A percentile compares a stretch with the other conserved stretches of the same genome.
phyloP scores from a whole-genome alignment of 2,797 vertebrate species.

The Peromyscus aztecus region DNA sequence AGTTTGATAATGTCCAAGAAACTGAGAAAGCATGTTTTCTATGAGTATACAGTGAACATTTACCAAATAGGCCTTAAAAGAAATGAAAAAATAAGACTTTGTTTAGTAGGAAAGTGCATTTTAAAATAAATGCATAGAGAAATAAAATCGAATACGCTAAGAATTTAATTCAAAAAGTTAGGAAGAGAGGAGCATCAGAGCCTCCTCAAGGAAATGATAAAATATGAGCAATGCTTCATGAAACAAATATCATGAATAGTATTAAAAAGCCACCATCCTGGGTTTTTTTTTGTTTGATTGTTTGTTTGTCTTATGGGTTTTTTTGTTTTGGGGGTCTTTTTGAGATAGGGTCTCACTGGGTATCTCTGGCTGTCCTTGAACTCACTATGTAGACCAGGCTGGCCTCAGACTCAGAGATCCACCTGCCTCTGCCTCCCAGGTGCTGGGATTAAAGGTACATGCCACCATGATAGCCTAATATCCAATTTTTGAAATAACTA shows the following conservation, averaged over 20 bases:
- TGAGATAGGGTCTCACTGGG: neutral
- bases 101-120: neutral
- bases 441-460: neutral
- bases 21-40: conserved; percentile 18
- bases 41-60: conserved; percentile 25
- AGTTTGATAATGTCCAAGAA: neutral
- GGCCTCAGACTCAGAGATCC: neutral
- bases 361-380: neutral
- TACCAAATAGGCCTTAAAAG: conserved; percentile 10
- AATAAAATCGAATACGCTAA: neutral
- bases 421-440: neutral
- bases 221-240: neutral
- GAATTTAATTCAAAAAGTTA: neutral
- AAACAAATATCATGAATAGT: neutral
- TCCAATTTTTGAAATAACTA: neutral
- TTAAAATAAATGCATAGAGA: conserved; percentile 13
- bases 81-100: conserved; percentile 12
- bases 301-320: neutral
- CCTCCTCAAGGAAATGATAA: neutral
- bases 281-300: neutral
- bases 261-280: neutral
- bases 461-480: neutral
- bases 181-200: neutral
- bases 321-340: neutral
- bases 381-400: neutral